A percentile compares a stretch with the other conserved stretches of the same genome.
Evolutionary conservation across 92 coral and sea anemone genomes (phyloP).

Genomic region (Umimayanthus kanabou): DNA sequence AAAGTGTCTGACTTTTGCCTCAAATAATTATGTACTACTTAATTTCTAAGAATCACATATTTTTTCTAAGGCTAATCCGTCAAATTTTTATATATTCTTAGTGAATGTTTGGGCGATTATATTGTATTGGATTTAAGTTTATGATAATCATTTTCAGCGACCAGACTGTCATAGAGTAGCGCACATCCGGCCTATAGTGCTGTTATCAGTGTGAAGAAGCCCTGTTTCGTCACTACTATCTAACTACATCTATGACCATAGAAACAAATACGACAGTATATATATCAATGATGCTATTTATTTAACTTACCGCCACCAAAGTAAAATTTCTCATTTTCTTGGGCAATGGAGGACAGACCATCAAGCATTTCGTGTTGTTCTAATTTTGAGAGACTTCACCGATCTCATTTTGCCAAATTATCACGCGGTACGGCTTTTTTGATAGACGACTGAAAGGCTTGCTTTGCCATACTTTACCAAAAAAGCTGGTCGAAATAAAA

Average conservation of each 20-base stretch:
- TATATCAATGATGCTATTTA: not conserved
- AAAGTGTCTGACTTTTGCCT: not conserved
- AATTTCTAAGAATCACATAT: not conserved
- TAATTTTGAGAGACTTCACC: not conserved
- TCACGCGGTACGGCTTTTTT: not conserved
- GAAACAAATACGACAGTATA: not conserved
- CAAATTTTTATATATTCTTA: not conserved
- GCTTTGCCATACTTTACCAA: not conserved
- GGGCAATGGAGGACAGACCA: not conserved
- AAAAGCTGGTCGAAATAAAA: not conserved
- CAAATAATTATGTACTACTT: not conserved
- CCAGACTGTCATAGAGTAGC: not conserved
- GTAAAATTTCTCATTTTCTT: too few species aligned
- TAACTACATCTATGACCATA: not conserved
- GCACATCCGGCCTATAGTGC: not conserved
- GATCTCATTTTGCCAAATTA: not conserved
- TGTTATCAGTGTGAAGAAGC: not conserved
- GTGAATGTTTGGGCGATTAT: constrained; percentile 1
- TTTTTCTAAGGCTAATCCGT: not conserved
- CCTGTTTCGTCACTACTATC: not conserved
- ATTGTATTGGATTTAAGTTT: not conserved
- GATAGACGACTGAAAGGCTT: not conserved
- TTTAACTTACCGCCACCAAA: not conserved
- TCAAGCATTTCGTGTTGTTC: not conserved
- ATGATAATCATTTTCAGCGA: not conserved